Evolutionary conservation across 2,113 vertebrate species (phyloP).

Genomic region (Grammomys dolichurus): DNA sequence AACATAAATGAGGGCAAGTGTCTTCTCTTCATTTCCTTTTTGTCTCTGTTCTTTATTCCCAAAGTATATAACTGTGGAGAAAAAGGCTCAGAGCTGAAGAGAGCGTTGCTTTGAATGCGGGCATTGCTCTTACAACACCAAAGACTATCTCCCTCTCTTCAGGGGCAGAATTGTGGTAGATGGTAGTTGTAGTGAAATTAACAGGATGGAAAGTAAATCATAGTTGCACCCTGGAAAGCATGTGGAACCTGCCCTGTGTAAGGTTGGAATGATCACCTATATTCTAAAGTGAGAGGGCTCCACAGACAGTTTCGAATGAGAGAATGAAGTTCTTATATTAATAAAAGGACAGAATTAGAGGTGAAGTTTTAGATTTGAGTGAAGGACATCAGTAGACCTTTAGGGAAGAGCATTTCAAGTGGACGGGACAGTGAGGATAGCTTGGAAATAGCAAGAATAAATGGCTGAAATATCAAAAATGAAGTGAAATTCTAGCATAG

Average conservation of each 20-base stretch:
- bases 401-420: neutral
- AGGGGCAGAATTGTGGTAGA: neutral
- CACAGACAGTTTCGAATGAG: neutral
- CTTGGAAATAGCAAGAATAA: neutral
- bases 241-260: neutral
- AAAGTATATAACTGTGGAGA: neutral
- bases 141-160: neutral
- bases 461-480: neutral
- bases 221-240: neutral
- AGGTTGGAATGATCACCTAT: neutral
- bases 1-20: neutral
- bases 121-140: neutral
- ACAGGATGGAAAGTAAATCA: neutral
- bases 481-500: neutral
- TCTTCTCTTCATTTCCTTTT: neutral
- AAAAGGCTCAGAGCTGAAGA: neutral
- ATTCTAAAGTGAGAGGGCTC: neutral
- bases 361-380: neutral
- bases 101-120: slow-evolving; percentile 14
- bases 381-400: neutral
- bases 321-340: neutral
- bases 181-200: neutral
- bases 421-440: neutral
- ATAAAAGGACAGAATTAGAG: neutral
- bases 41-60: neutral